phyloP scores from a whole-genome alignment of 2,797 vertebrate genomes.

The Lepilemur septentrionalis region DNA sequence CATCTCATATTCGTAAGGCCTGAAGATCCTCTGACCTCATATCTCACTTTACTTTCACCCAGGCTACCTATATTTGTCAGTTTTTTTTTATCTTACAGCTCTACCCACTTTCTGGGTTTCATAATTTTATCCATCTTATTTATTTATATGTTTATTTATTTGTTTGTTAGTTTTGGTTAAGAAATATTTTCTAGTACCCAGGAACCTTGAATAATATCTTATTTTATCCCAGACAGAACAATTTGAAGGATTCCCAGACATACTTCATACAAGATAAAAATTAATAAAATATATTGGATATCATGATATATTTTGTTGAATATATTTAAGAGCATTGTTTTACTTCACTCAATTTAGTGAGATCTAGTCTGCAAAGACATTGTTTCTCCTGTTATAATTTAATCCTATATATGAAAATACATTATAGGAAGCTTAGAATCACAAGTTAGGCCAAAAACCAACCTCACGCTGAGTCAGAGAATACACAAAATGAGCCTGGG shows the following conservation, averaged over 20 bases:
- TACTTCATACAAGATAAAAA: not conserved
- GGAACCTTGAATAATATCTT: not conserved
- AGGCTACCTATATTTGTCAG: not conserved
- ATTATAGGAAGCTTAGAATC: constrained; percentile 12
- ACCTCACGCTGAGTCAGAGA: not conserved
- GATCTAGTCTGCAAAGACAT: not conserved
- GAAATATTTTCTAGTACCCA: not conserved
- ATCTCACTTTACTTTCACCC: not conserved
- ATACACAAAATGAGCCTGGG: not conserved
- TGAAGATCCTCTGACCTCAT: not conserved
- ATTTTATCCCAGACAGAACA: not conserved
- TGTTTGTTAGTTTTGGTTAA: not conserved
- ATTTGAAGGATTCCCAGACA: not conserved
- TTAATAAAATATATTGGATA: not conserved
- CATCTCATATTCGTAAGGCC: not conserved
- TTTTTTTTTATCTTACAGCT: not conserved
- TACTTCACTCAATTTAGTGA: not conserved
- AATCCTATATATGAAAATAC: not conserved
- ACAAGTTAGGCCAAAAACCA: not conserved
- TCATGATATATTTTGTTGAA: not conserved
- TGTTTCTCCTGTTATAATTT: not conserved
- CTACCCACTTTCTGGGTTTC: not conserved
- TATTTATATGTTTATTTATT: not conserved
- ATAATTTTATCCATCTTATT: not conserved
- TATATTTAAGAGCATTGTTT: not conserved